Conservation (phyloP, 2,888 invertebrate species). For the Meteorus cinctellus region DNA sequence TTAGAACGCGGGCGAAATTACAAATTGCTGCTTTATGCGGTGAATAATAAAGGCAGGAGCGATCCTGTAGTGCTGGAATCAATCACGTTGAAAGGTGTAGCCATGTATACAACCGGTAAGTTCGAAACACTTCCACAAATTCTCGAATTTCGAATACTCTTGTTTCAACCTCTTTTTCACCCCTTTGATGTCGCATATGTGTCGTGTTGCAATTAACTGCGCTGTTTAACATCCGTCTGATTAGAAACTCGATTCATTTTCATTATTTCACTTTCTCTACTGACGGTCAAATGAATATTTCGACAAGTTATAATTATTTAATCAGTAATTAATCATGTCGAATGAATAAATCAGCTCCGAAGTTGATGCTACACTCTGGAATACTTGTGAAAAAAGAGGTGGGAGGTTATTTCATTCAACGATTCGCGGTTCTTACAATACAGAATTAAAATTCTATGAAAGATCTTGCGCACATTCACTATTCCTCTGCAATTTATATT, state of each 20-base stretch:
- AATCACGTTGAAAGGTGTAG: slow-evolving; percentile 88
- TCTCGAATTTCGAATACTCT: background rate
- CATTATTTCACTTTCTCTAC: background rate
- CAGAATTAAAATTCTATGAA: slow-evolving; percentile 70
- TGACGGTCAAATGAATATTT: too few species aligned
- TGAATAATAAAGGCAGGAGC: slow-evolving; percentile 90
- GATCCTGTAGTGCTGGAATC: slow-evolving; percentile 89
- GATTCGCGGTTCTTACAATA: slow-evolving; percentile 25
- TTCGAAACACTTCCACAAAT: slow-evolving; percentile 26
- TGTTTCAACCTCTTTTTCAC: slow-evolving; percentile 27
- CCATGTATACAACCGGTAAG: slow-evolving; percentile 75
- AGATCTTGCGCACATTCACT: slow-evolving; percentile 39
- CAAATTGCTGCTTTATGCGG: slow-evolving; percentile 86
- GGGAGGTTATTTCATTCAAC: background rate
- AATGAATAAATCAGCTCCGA: too few species aligned
- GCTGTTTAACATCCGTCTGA: background rate
- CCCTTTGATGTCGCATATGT: slow-evolving; percentile 3
- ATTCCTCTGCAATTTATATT: slow-evolving; percentile 55
- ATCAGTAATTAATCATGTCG: too few species aligned
- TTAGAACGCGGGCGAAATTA: slow-evolving; percentile 84
- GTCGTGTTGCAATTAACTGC: slow-evolving; percentile 36
- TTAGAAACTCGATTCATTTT: background rate
- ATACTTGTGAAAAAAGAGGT: too few species aligned
- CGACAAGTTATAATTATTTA: too few species aligned
- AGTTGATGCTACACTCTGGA: too few species aligned